phyloP scores from a whole-genome alignment of 2,797 vertebrate genomes.

The Triplophysa bombifrons region DNA sequence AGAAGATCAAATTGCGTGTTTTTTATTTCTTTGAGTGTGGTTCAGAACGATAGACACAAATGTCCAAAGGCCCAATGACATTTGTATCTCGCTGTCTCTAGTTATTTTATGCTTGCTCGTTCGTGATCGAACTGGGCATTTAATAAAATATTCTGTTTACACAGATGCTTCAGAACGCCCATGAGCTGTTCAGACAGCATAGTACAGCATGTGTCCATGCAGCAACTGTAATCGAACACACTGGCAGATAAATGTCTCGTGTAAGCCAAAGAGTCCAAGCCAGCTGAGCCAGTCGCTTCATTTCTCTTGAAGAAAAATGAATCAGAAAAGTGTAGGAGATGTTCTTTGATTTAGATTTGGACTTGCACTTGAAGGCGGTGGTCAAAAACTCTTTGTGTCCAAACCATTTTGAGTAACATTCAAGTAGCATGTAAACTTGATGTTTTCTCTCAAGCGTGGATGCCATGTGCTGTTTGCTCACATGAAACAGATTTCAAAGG shows the following conservation, averaged over 20 bases:
- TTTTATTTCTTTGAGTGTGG: constrained; percentile 33
- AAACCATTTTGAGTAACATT: neutral
- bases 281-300: neutral
- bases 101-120: constrained; percentile 30
- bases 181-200: neutral
- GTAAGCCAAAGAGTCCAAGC: neutral
- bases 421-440: neutral
- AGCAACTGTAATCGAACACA: neutral
- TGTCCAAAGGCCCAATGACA: constrained; percentile 17
- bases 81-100: constrained; percentile 28
- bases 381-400: neutral
- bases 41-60: constrained; percentile 17
- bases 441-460: neutral
- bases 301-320: neutral
- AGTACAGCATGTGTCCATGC: neutral
- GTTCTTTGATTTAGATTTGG: neutral
- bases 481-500: constrained; percentile 15
- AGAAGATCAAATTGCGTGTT: constrained; percentile 4
- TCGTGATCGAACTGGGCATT: constrained; percentile 4
- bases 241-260: neutral
- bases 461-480: constrained; percentile 8
- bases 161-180: neutral
- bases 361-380: neutral
- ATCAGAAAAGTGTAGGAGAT: neutral
- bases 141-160: neutral